Evolutionary conservation across 2,888 invertebrate genomes (phyloP).

Genomic region (Mythimna pallens): DNA sequence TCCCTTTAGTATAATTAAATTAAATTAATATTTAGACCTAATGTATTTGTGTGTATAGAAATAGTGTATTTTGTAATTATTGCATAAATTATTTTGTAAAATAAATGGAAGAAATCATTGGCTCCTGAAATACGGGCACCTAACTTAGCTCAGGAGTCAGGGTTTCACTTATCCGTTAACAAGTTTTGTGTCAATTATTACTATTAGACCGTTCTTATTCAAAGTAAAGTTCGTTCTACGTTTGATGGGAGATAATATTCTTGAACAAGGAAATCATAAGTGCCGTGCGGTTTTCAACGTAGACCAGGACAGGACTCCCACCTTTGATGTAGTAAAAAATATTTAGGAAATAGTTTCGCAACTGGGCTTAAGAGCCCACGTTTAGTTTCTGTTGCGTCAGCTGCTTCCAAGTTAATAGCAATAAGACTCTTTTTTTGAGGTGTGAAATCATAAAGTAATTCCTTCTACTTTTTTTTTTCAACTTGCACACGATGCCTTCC

Average conservation of each 20-base stretch:
- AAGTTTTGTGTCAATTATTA: background rate
- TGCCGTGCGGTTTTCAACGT: background rate
- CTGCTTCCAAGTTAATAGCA: background rate
- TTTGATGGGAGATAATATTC: background rate
- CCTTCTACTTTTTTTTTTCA: too few species aligned
- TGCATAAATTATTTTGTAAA: too few species aligned
- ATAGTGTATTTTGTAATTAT: too few species aligned
- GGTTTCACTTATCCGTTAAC: too few species aligned
- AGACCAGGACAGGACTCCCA: background rate
- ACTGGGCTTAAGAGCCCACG: background rate
- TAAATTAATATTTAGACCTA: too few species aligned
- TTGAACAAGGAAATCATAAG: background rate
- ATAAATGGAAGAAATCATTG: too few species aligned
- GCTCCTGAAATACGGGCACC: too few species aligned
- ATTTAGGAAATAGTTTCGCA: background rate
- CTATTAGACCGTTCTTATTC: background rate
- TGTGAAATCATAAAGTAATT: too few species aligned
- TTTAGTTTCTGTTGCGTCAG: background rate
- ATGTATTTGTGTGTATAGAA: too few species aligned
- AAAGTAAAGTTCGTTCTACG: background rate
- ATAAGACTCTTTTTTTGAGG: background rate
- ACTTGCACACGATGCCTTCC: too few species aligned
- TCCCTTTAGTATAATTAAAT: too few species aligned
- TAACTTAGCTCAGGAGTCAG: too few species aligned
- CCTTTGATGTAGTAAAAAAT: background rate